Base-by-base conservation (phyloP, 2,888 invertebrate genomes). In the Leucophora obtusa region DNA sequence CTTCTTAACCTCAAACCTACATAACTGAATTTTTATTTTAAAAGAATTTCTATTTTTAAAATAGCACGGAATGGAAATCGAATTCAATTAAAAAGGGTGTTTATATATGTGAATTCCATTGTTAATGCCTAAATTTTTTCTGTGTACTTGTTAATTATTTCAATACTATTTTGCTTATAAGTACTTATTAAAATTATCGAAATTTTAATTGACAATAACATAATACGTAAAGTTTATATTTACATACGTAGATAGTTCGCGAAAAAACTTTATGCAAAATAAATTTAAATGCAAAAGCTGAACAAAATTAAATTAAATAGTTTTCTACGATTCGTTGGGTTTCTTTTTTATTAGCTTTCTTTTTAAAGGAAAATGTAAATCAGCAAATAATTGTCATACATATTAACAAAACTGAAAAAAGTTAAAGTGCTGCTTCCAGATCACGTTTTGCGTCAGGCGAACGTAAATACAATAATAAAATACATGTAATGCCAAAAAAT, bases 131-230 rank as follows among this genome's bases (percentile, higher is more conserved):
- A n/a, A n/a, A n/a, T n/a, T n/a, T n/a, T n/a, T n/a, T n/a, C n/a
- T n/a, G n/a, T 58, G 63, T 60, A 65, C 47, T 72, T 51, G 14
- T 73, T 81, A 66, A 65, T 66, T 81, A 62, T 33, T 59, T 60
- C 47, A 76, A 72, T 80, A 76, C 74, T 65, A 11, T 28, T 43
- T 51, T 38, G 60, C 63, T 50, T 66, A 38, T 1, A 38, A 38
- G 38, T 38, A 38, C 38, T 11, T 75, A 68, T 78, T 70, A 56
- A 35, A 11, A n/a, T 71, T 14, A 72, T 59, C 60, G 62, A 51
- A 78, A 58, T 51, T 18, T 35, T 79, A 82, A 82, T 82, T 82
- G 82, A 82, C 82, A 21, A 63, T 69, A 62, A 82, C 73, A 79
- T 60, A 72, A 82, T 75, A 73, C 70, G 51, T 70, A 51, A 43